Evolutionary conservation across 2,797 vertebrate species (phyloP).

Genomic region (Sebastes minor): DNA sequence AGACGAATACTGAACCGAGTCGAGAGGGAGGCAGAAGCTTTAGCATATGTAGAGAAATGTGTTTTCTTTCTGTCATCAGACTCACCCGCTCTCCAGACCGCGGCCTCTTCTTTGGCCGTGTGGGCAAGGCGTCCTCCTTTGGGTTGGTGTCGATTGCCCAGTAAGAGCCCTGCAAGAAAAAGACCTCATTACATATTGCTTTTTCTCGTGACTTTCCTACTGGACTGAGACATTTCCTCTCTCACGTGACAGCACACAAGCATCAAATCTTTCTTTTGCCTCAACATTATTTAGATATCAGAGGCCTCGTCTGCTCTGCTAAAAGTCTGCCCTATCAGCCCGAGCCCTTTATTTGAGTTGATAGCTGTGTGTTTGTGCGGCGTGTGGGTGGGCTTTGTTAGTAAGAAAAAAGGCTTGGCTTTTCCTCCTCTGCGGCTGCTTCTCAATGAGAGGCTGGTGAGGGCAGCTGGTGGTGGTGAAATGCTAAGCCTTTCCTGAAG

Average conservation of each 20-base stretch:
- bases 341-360: conserved; percentile 33
- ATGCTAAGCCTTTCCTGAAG: conserved; percentile 78
- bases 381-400: conserved; percentile 65
- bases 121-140: conserved; percentile 91
- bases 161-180: conserved; percentile 87
- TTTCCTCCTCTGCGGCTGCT: conserved; percentile 61
- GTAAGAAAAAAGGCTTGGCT: conserved; percentile 43
- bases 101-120: conserved; percentile 94
- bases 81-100: conserved; percentile 93
- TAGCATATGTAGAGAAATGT: background rate
- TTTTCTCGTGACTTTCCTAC: conserved; percentile 1
- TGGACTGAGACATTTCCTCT: background rate
- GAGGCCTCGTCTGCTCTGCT: conserved; percentile 10
- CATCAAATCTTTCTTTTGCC: conserved; percentile 13
- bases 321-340: conserved; percentile 27
- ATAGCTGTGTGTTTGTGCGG: conserved; percentile 48
- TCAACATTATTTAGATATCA: conserved; percentile 9
- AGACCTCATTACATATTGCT: conserved; percentile 5
- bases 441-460: conserved; percentile 63
- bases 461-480: conserved; percentile 65
- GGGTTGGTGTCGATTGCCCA: conserved; percentile 96
- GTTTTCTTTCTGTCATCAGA: conserved; percentile 22
- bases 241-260: background rate
- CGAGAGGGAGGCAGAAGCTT: conserved; percentile 22
- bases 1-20: conserved; percentile 9